Base-by-base conservation (phyloP, 2,797 vertebrate species). In the Cryptoprocta ferox region DNA sequence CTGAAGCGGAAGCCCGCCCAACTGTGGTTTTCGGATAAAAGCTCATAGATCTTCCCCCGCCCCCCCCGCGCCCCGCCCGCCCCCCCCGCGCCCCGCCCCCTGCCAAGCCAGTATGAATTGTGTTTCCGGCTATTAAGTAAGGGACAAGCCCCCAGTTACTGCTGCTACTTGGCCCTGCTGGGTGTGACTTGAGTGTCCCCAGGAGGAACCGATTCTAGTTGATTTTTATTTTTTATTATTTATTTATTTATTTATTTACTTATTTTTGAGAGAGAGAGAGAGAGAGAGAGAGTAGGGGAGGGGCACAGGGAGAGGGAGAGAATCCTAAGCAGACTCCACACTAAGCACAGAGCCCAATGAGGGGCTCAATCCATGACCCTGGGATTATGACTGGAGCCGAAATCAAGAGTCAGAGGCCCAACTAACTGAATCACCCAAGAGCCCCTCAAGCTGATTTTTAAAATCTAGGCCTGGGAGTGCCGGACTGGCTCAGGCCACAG, bases 31-130 rank as follows among this genome's bases (percentile, higher is more conserved):
- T 66, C 30, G 30, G 53, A 53, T 70, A 65, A n/a, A 56, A 86
- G 35, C 6, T 6, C 15, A 21, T 30, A 50, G 68, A 24, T 59
- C n/a, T n/a, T n/a, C n/a, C n/a, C n/a, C 48, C 13, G 45, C 45
- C 6, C 14, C 18, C 6, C 2, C 10, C 13, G 5, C 13, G 42
- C 30, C 21, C 37, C 42, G 6, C 15, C 48, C 13, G 45, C 45
- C 6, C 14, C 18, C 6, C 2, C 10, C 13, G 5, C 13, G 42
- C 30, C 21, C 37, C 42, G 6, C 15, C 19, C 3, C 3, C 21
- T 6, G 21, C 10, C 63, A 26, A 3, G 24, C 26, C 19, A 13
- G 59, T 5, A 1, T 14, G 12, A 75, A 24, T 63, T 63, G 85
- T 61, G 63, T 65, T 87, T 73, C 30, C 66, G 85, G 48, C 32